Conservation (phyloP, 1,140 invertebrate genomes). For the Maniola jurtina region DNA sequence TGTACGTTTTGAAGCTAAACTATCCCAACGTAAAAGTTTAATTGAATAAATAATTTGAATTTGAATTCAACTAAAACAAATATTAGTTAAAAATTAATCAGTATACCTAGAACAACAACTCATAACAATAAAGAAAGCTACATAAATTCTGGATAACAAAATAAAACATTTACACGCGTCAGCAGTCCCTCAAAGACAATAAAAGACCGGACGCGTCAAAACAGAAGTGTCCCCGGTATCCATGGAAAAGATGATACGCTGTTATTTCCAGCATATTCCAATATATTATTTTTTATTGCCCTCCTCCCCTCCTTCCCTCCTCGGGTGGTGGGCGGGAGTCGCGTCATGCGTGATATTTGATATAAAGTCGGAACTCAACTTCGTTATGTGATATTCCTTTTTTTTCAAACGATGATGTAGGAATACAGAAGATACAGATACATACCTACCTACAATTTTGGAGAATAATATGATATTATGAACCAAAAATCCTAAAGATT, state of each 20-base stretch:
- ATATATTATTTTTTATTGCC: slow-evolving; percentile 81
- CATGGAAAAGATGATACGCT: slow-evolving; percentile 74
- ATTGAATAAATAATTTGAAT: no score
- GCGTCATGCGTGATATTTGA: slow-evolving; percentile 78
- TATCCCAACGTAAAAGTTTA: no score
- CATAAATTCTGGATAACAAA: neutral
- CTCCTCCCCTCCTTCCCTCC: slow-evolving; percentile 48
- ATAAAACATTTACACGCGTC: slow-evolving; percentile 15
- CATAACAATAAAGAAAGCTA: neutral
- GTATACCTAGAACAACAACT: neutral
- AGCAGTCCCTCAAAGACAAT: slow-evolving; percentile 59
- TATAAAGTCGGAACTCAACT: slow-evolving; percentile 77
- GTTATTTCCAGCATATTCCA: slow-evolving; percentile 80
- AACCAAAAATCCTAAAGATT: no score
- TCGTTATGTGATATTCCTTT: slow-evolving; percentile 75
- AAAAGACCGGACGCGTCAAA: slow-evolving; percentile 70
- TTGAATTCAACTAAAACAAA: no score
- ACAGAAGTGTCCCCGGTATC: slow-evolving; percentile 63
- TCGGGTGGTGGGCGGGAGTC: slow-evolving; percentile 48
- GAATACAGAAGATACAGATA: neutral
- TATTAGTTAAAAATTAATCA: no score
- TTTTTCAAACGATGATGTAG: slow-evolving; percentile 7
- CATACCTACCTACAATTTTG: no score
- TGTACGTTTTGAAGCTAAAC: no score
- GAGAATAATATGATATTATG: no score